A percentile compares a stretch with the other conserved stretches of the same genome.
phyloP scores from a whole-genome alignment of 2,797 vertebrate genomes.

The Pipistrellus pygmaeus region DNA sequence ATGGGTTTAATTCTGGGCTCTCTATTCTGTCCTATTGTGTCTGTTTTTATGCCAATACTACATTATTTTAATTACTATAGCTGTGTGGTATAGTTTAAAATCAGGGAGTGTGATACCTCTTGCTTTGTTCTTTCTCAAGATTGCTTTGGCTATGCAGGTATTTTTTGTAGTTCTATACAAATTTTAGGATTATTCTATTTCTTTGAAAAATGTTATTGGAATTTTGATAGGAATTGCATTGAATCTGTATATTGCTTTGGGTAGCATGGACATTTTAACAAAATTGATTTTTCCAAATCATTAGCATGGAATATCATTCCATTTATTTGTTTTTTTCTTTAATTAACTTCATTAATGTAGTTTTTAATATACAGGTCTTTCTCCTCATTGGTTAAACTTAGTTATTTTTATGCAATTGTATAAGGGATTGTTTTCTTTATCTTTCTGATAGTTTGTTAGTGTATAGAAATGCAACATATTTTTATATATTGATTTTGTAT shows the following conservation, averaged over 20 bases:
- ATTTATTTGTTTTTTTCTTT: background rate
- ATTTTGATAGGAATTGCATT: background rate
- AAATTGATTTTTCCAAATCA: background rate
- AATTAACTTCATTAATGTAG: background rate
- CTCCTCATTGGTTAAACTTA: background rate
- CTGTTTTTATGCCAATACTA: background rate
- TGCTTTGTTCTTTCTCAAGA: background rate
- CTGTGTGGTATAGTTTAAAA: background rate
- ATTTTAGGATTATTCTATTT: background rate
- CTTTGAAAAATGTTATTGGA: background rate
- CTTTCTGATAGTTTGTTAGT: background rate
- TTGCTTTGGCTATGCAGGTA: background rate
- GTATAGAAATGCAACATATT: background rate
- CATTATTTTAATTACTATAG: background rate
- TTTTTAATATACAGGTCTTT: background rate
- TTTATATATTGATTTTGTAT: background rate
- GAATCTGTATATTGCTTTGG: background rate
- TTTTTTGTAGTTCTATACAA: background rate
- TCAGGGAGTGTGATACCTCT: background rate
- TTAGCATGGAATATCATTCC: background rate
- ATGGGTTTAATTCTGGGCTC: background rate
- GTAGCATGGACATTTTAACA: background rate
- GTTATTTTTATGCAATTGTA: background rate
- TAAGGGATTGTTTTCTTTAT: background rate
- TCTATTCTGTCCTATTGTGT: background rate